A percentile compares a stretch with the other conserved stretches of the same genome.
Conservation (phyloP, 2,113 vertebrate genomes). For the Martes martes region DNA sequence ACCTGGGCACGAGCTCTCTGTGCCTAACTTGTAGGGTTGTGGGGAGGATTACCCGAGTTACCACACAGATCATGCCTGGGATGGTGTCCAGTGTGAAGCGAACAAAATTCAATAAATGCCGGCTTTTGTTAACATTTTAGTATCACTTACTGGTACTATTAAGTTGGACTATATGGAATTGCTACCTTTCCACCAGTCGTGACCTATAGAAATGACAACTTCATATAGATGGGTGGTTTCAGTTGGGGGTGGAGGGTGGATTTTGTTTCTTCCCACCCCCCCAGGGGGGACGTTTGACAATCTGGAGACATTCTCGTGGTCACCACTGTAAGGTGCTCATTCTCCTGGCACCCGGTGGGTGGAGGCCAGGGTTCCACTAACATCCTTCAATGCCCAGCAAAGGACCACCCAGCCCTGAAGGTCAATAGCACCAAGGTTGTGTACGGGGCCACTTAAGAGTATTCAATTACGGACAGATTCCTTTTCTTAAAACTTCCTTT, state of each 20-base stretch:
- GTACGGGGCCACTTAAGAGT: not conserved
- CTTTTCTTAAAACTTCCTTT: not conserved
- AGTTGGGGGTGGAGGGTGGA: not conserved
- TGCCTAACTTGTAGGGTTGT: not conserved
- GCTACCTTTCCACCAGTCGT: not conserved
- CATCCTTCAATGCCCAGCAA: not conserved
- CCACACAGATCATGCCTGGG: not conserved
- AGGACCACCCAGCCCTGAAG: not conserved
- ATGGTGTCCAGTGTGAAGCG: not conserved
- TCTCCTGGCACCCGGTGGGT: not conserved
- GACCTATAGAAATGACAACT: not conserved
- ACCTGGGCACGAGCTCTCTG: not conserved
- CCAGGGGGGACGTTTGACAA: not conserved
- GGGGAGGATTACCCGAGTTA: not conserved
- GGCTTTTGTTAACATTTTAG: not conserved
- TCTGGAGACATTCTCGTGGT: not conserved
- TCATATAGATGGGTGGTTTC: not conserved
- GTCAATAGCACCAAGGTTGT: not conserved
- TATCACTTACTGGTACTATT: not conserved
- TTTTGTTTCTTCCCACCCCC: fast-evolving
- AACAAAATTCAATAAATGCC: not conserved
- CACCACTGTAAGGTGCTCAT: not conserved
- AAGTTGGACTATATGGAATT: not conserved
- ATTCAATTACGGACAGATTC: not conserved
- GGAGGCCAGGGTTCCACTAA: not conserved